Evolutionary conservation across 2,888 invertebrate species (phyloP).

Genomic region (Hemaris fuciformis): DNA sequence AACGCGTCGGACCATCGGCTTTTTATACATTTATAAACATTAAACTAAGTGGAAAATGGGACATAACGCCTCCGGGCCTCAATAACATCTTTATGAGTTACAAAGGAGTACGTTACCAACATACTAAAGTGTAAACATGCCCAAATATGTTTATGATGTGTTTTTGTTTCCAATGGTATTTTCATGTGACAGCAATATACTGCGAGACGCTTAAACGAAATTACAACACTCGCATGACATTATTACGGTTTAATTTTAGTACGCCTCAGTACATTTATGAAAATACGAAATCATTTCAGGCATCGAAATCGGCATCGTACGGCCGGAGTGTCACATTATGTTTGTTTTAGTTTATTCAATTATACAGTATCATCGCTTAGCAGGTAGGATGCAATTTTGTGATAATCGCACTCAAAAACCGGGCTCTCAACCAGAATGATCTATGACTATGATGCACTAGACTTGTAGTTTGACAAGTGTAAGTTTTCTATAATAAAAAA

Average conservation of each 20-base stretch:
- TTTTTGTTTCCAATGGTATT: background rate
- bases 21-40: conserved; percentile 1
- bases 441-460: too few relatives aligned
- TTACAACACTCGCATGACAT: background rate
- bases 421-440: too few relatives aligned
- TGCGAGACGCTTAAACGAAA: background rate
- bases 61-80: background rate
- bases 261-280: background rate
- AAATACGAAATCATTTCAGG: background rate
- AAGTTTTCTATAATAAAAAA: too few relatives aligned
- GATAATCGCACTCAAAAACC: too few relatives aligned
- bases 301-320: background rate
- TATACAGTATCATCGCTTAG: too few relatives aligned
- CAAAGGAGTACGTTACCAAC: background rate
- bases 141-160: conserved; percentile 1
- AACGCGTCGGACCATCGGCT: background rate
- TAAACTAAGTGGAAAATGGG: conserved; percentile 8
- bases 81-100: conserved; percentile 6
- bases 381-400: too few relatives aligned
- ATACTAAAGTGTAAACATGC: background rate
- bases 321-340: too few relatives aligned
- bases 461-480: too few relatives aligned
- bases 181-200: background rate
- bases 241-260: background rate
- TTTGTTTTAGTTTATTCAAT: too few relatives aligned